Conservation (phyloP, 2,113 vertebrate species). For the Melospiza melodia region DNA sequence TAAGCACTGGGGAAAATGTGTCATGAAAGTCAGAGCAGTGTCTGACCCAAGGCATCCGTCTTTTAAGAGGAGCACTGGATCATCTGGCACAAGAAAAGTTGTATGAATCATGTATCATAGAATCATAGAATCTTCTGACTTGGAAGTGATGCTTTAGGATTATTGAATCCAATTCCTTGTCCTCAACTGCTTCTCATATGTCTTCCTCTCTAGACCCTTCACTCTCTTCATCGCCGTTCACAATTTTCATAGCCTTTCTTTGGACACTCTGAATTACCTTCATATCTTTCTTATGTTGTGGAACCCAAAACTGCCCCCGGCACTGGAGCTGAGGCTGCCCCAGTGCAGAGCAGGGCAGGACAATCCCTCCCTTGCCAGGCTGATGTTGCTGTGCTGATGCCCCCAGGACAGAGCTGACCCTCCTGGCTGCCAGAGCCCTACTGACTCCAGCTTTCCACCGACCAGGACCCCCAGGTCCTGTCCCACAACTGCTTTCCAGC, state of each 20-base stretch:
- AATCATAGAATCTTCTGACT: background rate
- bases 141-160: background rate
- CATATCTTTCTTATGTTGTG: background rate
- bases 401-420: accelerated
- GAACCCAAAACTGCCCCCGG: background rate
- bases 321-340: accelerated
- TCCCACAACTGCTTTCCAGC: background rate
- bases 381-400: background rate
- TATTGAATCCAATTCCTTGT: background rate
- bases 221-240: background rate
- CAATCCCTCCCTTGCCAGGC: accelerated
- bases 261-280: background rate
- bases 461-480: accelerated
- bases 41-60: background rate
- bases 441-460: accelerated
- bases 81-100: background rate
- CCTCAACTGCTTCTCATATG: background rate
- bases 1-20: background rate
- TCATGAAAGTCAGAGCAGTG: background rate
- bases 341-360: background rate
- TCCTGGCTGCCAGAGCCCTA: background rate
- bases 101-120: background rate
- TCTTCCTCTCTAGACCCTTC: background rate
- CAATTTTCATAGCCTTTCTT: background rate
- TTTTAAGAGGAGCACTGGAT: background rate